These are phyloP conservation scores for Synergus laeviventris DNA, from an alignment of 2,888 invertebrate species.

Conservation along the genomic window DNA sequence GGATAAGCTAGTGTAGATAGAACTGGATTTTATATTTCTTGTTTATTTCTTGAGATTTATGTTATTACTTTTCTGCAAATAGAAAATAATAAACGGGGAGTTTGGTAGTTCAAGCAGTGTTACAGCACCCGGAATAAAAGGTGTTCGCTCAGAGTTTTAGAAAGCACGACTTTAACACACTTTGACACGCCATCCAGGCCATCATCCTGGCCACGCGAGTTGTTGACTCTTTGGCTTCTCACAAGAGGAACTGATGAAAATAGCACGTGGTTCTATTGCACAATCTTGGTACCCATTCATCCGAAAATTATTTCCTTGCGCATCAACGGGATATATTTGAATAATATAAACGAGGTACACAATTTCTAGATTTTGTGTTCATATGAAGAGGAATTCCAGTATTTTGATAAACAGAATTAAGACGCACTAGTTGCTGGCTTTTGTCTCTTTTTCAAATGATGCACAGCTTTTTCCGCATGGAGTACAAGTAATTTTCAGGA, in stretches of 20 bases:
- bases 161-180: constrained; percentile 51
- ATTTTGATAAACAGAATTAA: not conserved
- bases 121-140: constrained; percentile 2
- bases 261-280: not conserved
- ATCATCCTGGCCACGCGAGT: constrained; percentile 44
- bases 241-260: constrained; percentile 29
- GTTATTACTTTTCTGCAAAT: not conserved
- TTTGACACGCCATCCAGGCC: constrained; percentile 47
- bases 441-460: not conserved
- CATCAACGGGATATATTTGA: not conserved
- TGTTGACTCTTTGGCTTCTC: constrained; percentile 49
- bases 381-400: not conserved
- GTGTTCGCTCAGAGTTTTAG: constrained; percentile 6
- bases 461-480: too few relatives aligned
- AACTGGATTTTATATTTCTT: not conserved
- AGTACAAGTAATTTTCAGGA: too few relatives aligned
- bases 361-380: not conserved
- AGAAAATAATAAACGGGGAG: not conserved
- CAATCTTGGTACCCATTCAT: constrained; percentile 9
- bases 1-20: not conserved
- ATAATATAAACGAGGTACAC: not conserved
- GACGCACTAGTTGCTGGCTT: not conserved
- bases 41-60: not conserved
- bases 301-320: not conserved
- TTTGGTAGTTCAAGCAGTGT: constrained; percentile 15